phyloP scores from a whole-genome alignment of 2,888 invertebrate species.

The Agrochola macilenta region DNA sequence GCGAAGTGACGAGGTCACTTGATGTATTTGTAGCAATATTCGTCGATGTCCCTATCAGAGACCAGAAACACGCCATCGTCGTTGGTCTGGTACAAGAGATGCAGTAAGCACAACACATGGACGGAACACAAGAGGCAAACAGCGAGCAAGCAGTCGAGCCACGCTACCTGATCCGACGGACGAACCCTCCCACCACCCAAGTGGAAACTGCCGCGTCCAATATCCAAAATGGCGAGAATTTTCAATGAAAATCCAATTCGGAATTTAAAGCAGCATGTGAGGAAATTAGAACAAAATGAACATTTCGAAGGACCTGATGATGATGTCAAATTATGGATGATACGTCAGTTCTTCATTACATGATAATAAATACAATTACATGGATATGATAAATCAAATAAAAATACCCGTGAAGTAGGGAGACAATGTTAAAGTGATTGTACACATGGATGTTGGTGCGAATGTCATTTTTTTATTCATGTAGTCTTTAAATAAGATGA shows the following conservation, averaged over 20 bases:
- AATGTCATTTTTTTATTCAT: slow-evolving; percentile 88
- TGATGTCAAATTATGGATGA: slow-evolving; percentile 61
- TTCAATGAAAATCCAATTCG: slow-evolving; percentile 79
- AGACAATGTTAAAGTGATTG: slow-evolving; percentile 82
- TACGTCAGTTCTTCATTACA: slow-evolving; percentile 29
- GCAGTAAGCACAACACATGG: slow-evolving; percentile 92
- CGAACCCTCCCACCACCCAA: slow-evolving; percentile 90
- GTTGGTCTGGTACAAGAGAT: slow-evolving; percentile 89
- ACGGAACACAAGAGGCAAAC: slow-evolving; percentile 92
- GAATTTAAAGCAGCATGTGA: slow-evolving; percentile 89
- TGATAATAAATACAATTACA: slow-evolving; percentile 26
- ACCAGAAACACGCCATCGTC: slow-evolving; percentile 73
- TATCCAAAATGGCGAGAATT: slow-evolving; percentile 76
- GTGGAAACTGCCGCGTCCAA: slow-evolving; percentile 87
- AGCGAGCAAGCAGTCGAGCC: slow-evolving; percentile 93
- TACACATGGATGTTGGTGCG: slow-evolving; percentile 86
- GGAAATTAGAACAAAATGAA: slow-evolving; percentile 86
- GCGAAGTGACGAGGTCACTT: slow-evolving; percentile 71
- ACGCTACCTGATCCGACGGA: slow-evolving; percentile 95
- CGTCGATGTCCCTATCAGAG: slow-evolving; percentile 82
- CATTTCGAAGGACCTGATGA: slow-evolving; percentile 64
- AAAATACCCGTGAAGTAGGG: slow-evolving; percentile 87
- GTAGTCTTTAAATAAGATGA: slow-evolving; percentile 82
- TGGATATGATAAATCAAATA: slow-evolving; percentile 70
- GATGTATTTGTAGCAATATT: slow-evolving; percentile 81